These are phyloP conservation scores for Campylorhamphus procurvoides DNA, from an alignment of 2,113 vertebrate genomes.

Conservation along the genomic window DNA sequence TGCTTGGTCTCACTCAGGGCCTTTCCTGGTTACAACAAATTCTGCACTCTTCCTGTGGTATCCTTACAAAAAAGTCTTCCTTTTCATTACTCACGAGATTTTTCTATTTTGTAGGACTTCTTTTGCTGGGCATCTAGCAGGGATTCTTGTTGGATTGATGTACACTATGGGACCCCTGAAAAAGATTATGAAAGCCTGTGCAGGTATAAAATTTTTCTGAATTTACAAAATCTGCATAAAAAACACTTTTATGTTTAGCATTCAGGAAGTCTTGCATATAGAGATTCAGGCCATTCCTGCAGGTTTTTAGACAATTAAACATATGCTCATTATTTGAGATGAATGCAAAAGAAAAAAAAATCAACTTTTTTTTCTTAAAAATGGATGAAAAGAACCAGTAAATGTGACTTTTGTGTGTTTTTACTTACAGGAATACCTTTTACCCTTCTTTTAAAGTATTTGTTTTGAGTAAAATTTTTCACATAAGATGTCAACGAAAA, in stretches of 20 bases:
- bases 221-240: not conserved
- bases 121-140: constrained; percentile 90
- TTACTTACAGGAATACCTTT: not conserved
- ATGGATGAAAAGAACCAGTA: not conserved
- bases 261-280: not conserved
- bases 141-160: constrained; percentile 92
- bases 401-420: not conserved
- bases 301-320: not conserved
- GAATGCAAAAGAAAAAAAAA: not conserved
- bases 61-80: not conserved
- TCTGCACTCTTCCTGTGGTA: not conserved
- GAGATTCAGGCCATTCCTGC: not conserved
- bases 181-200: constrained; percentile 79
- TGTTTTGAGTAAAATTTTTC: not conserved
- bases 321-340: not conserved
- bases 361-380: not conserved
- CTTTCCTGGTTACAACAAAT: not conserved
- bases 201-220: constrained; percentile 75
- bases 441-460: not conserved
- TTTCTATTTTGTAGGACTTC: constrained; percentile 80
- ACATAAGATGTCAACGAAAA: not conserved
- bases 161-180: constrained; percentile 88
- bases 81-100: not conserved
- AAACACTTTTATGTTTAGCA: not conserved
- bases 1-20: not conserved